Base-by-base conservation (phyloP, 2,888 invertebrate genomes). In the Venustoraphidia nigricollis region DNA sequence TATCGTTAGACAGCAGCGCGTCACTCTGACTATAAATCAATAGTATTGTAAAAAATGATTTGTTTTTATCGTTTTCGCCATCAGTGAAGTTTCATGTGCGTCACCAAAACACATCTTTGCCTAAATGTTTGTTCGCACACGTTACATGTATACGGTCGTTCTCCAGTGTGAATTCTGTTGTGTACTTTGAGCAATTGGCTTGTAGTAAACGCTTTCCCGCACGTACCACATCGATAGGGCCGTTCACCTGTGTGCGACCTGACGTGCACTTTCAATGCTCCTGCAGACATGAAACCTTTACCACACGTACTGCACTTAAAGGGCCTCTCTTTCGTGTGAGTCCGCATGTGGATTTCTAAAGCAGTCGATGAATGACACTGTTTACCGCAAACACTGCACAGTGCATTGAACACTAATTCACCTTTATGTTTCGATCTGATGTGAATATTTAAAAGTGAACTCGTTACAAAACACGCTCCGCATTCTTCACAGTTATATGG, bases 81-180 rank as follows among this genome's bases (percentile, higher is more conserved):
- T 27, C 42, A 34, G n/a, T 42, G 42, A 4, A 42, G 34, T 42
- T 34, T 42, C 42, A 42, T 42, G 9, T 42, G 42, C 27, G 42
- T 42, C 17, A 27, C 34, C 34, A 42, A 42, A 9, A 34, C 27
- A 10, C 27, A 27, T 34, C 34, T 34, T 34, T 42, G 42, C n/a
- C 34, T 42, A 11, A 42, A 42, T n/a, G 42, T 34, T 42, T 34
- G 11, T 8, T 34, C 42, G 34, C 42, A 42, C 3, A 42, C 34
- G 34, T 42, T 27, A 34, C 42, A 42, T 34, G 42, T 11, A n/a
- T 34, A 42, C 42, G 42, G 42, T n/a, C 42, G 34, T 42, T 42
- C 42, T 4, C 42, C 42, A 10, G 42, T 42, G 34, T 42, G 42
- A 34, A 34, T 42, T 11, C 42, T 27, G 34, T 34, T 27, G 34